These are phyloP conservation scores for Hystrix cristata DNA, from an alignment of 2,113 vertebrate species.

Conservation along the genomic window DNA sequence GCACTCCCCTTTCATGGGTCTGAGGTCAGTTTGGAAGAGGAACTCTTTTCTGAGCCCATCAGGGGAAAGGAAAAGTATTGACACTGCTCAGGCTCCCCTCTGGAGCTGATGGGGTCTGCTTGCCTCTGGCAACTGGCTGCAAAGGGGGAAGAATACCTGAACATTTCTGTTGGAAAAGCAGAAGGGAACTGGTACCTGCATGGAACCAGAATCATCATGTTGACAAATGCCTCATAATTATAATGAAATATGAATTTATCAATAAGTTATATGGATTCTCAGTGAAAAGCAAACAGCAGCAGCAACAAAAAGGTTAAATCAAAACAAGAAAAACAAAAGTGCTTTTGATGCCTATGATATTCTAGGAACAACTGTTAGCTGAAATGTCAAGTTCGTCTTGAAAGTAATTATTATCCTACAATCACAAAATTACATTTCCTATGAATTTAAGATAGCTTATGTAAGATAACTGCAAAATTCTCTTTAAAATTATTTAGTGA, in stretches of 20 bases:
- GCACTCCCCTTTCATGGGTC: neutral
- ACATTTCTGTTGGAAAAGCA: neutral
- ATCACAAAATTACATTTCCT: neutral
- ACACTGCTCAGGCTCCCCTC: neutral
- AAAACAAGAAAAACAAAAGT: neutral
- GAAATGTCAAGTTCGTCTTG: conserved; percentile 21
- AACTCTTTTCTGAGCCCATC: neutral
- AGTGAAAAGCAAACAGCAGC: neutral
- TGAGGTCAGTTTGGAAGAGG: neutral
- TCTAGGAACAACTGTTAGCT: neutral
- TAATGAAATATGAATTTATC: neutral
- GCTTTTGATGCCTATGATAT: neutral
- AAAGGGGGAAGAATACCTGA: neutral
- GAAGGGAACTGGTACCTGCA: neutral
- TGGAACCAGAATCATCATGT: neutral
- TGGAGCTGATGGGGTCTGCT: neutral
- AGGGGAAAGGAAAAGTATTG: neutral
- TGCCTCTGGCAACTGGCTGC: neutral
- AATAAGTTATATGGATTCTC: neutral
- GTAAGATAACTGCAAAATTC: neutral
- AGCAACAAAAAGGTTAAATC: neutral
- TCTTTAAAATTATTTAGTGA: conserved; percentile 17
- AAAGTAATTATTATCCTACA: neutral
- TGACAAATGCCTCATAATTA: neutral
- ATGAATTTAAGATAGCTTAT: conserved; percentile 28